phyloP scores from a whole-genome alignment of 2,113 vertebrate species.

The Gobius niger region DNA sequence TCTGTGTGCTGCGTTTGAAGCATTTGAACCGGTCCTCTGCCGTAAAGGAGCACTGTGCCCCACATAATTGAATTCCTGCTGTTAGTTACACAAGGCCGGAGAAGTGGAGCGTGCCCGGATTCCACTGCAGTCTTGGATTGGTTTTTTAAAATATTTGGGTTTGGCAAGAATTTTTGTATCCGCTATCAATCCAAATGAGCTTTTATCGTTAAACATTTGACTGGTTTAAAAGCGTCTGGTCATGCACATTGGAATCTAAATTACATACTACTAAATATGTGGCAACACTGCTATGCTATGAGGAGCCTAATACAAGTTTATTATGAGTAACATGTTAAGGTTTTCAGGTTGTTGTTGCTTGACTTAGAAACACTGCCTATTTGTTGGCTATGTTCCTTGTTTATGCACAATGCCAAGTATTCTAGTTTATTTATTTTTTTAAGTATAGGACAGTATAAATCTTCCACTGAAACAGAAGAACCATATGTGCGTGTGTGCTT shows the following conservation, averaged over 20 bases:
- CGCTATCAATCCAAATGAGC: neutral
- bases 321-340: too few relatives aligned
- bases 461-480: neutral
- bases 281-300: neutral
- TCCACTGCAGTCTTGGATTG: neutral
- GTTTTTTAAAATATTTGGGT: neutral
- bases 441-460: neutral
- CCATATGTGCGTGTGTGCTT: neutral
- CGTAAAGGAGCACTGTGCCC: neutral
- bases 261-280: neutral
- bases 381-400: neutral
- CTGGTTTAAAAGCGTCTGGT: neutral
- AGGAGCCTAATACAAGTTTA: neutral
- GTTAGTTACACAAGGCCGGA: neutral
- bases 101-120: neutral
- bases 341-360: too few relatives aligned
- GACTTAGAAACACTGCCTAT: too few relatives aligned
- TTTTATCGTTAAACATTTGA: slow-evolving; percentile 1
- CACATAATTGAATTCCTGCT: neutral
- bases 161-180: neutral
- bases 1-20: neutral
- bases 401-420: neutral
- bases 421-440: too few relatives aligned
- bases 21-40: neutral
- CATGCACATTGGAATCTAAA: neutral